A percentile compares a stretch with the other conserved stretches of the same genome.
These are phyloP conservation scores for Arizona elegans DNA, from an alignment of 2,113 vertebrate species.

Conservation along the genomic window DNA sequence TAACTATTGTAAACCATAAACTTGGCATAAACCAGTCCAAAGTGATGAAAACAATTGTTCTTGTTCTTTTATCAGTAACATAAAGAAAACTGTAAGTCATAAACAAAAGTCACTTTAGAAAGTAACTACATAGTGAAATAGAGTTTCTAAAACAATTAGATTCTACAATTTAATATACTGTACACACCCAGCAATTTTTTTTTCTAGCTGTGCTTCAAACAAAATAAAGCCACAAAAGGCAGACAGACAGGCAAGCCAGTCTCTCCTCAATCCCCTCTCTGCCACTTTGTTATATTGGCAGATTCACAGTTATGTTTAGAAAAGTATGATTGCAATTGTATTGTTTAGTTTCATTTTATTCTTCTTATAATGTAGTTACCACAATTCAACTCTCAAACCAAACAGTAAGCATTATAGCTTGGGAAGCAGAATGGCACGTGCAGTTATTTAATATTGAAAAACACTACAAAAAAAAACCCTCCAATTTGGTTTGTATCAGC, in stretches of 20 bases:
- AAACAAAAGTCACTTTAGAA: background rate
- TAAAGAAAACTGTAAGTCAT: background rate
- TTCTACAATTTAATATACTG: background rate
- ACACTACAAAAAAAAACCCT: background rate
- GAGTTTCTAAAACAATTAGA: background rate
- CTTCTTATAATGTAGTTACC: background rate
- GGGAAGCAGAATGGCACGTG: background rate
- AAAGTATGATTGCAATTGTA: background rate
- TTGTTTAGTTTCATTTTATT: background rate
- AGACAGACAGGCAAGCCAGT: background rate
- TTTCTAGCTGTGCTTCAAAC: background rate
- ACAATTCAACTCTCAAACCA: background rate
- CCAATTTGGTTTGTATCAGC: background rate
- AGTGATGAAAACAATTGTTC: background rate
- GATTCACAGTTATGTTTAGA: background rate
- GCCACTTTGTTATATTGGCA: background rate
- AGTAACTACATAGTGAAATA: background rate
- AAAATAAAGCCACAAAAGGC: background rate
- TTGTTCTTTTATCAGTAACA: background rate
- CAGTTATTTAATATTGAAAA: background rate
- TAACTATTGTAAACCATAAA: constrained; percentile 11
- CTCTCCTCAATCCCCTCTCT: background rate
- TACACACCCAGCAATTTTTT: background rate
- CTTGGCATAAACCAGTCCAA: background rate
- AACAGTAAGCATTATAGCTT: background rate